Percentiles rank a stretch among this genome's conserved stretches.
phyloP scores from a whole-genome alignment of 2,888 invertebrate species.

The Metellina segmentata region DNA sequence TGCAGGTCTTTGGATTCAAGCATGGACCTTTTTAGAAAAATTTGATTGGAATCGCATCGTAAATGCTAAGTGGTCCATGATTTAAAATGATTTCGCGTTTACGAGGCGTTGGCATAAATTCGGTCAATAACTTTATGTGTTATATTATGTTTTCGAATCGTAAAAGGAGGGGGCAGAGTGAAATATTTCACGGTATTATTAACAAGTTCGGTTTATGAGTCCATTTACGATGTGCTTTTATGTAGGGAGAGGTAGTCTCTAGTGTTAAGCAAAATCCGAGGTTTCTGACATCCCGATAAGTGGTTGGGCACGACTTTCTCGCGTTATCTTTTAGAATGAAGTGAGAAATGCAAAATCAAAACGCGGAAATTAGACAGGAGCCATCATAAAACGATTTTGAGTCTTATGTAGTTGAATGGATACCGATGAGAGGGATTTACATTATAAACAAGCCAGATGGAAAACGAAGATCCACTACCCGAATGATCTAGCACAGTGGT shows the following conservation, averaged over 20 bases:
- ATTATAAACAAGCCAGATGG: too few species aligned
- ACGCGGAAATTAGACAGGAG: too few species aligned
- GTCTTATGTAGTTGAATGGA: too few species aligned
- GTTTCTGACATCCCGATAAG: too few species aligned
- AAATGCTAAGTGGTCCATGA: conserved; percentile 17
- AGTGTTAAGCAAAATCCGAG: too few species aligned
- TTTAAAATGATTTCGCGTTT: conserved; percentile 35
- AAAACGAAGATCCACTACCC: too few species aligned
- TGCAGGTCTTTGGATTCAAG: conserved; percentile 21
- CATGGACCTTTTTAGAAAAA: neutral
- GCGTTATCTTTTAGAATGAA: too few species aligned
- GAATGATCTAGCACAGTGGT: too few species aligned
- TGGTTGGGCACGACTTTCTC: too few species aligned
- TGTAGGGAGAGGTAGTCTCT: neutral
- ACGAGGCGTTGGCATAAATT: conserved; percentile 21
- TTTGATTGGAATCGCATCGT: neutral
- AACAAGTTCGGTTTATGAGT: conserved; percentile 26
- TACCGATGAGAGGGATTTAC: too few species aligned
- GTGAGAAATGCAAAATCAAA: too few species aligned
- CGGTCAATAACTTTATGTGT: conserved; percentile 26
- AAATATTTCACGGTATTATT: conserved; percentile 24
- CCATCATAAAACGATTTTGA: too few species aligned
- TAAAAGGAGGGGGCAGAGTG: conserved; percentile 2
- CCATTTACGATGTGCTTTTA: neutral
- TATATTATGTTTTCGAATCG: conserved; percentile 38